These are phyloP conservation scores for Epirrita christyi DNA, from an alignment of 2,888 invertebrate species.

Conservation along the genomic window DNA sequence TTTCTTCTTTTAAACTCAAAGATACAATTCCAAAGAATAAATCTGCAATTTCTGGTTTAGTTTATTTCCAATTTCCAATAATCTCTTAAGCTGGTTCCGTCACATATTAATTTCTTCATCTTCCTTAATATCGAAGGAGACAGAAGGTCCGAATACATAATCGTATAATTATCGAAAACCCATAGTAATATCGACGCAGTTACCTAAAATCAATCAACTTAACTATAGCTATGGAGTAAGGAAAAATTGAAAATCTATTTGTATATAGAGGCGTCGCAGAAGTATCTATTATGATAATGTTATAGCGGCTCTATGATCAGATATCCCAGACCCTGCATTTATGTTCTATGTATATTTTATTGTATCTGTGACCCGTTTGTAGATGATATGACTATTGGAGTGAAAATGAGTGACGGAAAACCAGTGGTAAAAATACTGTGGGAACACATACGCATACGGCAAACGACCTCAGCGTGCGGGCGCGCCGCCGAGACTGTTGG, in stretches of 20 bases:
- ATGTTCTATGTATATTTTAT: conserved; percentile 38
- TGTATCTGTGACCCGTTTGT: conserved; percentile 33
- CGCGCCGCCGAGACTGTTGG: too few relatives aligned
- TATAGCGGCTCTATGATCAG: conserved; percentile 57
- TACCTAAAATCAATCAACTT: conserved; percentile 39
- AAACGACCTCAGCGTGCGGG: too few relatives aligned
- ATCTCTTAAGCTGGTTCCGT: conserved; percentile 7
- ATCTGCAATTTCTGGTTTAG: too few relatives aligned
- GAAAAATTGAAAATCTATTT: conserved; percentile 58
- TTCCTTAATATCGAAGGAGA: conserved; percentile 11
- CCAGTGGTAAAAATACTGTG: too few relatives aligned
- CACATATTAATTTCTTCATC: conserved; percentile 30
- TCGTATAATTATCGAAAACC: conserved; percentile 34
- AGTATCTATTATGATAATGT: conserved; percentile 62
- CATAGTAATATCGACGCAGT: conserved; percentile 30
- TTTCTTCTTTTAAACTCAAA: too few relatives aligned
- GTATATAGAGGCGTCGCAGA: conserved; percentile 54
- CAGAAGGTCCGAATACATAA: conserved; percentile 26
- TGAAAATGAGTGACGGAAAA: conserved; percentile 4
- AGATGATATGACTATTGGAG: conserved; percentile 24
- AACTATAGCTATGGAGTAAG: conserved; percentile 15
- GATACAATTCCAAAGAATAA: too few relatives aligned
- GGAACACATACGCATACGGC: too few relatives aligned
- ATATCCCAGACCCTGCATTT: conserved; percentile 31
- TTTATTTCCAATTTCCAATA: conserved; percentile 9